Evolutionary conservation across 1,140 invertebrate genomes (phyloP).

Genomic region (Meteorus sp.): DNA sequence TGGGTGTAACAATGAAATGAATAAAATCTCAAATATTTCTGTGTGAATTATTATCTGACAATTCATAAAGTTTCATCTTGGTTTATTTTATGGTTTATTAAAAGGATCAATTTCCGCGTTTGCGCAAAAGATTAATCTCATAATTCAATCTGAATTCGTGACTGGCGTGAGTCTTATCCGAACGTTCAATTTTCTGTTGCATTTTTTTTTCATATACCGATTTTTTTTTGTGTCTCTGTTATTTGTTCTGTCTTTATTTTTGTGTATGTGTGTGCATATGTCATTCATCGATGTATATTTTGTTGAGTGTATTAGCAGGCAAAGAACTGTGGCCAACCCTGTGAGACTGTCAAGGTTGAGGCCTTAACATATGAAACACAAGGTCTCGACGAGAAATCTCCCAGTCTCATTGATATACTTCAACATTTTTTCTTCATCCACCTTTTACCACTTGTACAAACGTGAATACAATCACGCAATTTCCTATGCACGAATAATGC

Average conservation of each 20-base stretch:
- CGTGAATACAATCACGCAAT: too few relatives aligned
- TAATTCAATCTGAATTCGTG: not conserved
- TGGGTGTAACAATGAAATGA: too few relatives aligned
- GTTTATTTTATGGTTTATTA: too few relatives aligned
- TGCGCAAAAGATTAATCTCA: not conserved
- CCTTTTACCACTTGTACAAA: not conserved
- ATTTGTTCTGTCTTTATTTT: too few relatives aligned
- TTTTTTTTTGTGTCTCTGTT: not conserved
- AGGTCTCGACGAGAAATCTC: not conserved
- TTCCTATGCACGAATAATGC: too few relatives aligned
- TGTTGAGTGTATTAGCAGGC: too few relatives aligned
- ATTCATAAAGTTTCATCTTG: too few relatives aligned
- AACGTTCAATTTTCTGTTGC: not conserved
- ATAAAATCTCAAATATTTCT: too few relatives aligned
- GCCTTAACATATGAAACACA: not conserved
- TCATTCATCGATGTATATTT: too few relatives aligned
- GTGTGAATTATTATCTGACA: too few relatives aligned
- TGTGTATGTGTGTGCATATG: too few relatives aligned
- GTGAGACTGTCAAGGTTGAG: not conserved
- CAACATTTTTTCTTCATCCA: not conserved
- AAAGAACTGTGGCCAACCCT: not conserved
- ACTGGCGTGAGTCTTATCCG: slow-evolving; percentile 4
- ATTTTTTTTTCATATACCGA: not conserved
- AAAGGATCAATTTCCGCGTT: not conserved
- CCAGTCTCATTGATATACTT: not conserved